Percentiles rank a stretch among this genome's conserved stretches.
Conservation (phyloP, 2,888 invertebrate genomes). For the Dastarcus helophoroides region DNA sequence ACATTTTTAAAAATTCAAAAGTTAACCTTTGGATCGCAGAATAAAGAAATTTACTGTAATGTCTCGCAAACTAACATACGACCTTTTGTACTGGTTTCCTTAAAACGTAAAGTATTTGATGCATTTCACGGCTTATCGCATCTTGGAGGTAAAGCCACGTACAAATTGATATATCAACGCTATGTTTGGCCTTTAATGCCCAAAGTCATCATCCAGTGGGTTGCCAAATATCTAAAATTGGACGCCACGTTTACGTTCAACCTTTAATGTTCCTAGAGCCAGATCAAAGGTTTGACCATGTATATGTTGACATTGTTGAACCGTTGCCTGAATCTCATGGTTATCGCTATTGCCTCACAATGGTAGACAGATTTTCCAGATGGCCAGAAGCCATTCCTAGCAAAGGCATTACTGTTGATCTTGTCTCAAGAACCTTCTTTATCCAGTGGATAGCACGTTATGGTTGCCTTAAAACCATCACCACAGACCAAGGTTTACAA, state of each 20-base stretch:
- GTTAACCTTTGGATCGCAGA: too few species aligned
- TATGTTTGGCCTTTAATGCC: conserved; percentile 15
- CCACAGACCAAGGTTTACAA: conserved; percentile 27
- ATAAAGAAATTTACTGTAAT: too few species aligned
- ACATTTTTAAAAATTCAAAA: too few species aligned
- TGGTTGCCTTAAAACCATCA: conserved; percentile 27
- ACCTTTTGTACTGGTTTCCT: too few species aligned
- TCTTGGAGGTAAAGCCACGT: conserved; percentile 2
- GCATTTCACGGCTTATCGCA: conserved; percentile 7
- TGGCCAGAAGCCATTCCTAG: conserved; percentile 27
- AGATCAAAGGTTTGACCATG: conserved; percentile 19
- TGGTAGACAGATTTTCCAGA: conserved; percentile 25
- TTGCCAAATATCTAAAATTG: conserved; percentile 28
- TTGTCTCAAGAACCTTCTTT: conserved; percentile 25
- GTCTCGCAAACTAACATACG: too few species aligned
- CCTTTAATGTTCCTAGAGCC: conserved; percentile 18
- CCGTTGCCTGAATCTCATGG: conserved; percentile 13
- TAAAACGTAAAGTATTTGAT: too few species aligned
- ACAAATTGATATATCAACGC: conserved; percentile 4
- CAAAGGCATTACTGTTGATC: conserved; percentile 28
- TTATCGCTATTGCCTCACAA: conserved; percentile 16
- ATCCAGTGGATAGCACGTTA: conserved; percentile 8
- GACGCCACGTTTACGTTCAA: conserved; percentile 22
- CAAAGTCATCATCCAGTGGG: conserved; percentile 17
- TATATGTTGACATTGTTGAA: conserved; percentile 26